Conservation (phyloP, 2,888 invertebrate genomes). For the Vesta saturnalis region DNA sequence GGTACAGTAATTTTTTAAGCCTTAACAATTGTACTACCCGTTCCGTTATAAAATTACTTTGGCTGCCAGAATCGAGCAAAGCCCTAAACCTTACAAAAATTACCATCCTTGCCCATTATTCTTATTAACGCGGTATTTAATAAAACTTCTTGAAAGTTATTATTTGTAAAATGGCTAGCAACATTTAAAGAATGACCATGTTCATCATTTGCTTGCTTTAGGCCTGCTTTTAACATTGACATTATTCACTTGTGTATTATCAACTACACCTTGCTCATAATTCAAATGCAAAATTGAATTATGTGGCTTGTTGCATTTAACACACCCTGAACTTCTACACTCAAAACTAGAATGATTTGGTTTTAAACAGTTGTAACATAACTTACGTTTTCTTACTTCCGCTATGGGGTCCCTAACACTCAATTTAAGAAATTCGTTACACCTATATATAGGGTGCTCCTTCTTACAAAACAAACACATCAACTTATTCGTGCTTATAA, state of each 20-base stretch:
- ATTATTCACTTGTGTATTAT: no score
- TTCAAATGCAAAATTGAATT: not conserved
- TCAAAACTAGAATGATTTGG: slow-evolving; percentile 3
- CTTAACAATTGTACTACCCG: no score
- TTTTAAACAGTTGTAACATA: slow-evolving; percentile 6
- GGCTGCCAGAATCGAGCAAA: not conserved
- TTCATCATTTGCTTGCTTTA: no score
- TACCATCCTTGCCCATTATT: not conserved
- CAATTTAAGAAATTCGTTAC: no score
- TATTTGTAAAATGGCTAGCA: not conserved
- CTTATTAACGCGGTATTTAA: not conserved
- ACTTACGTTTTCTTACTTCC: not conserved
- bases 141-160: not conserved
- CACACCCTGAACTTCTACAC: slow-evolving; percentile 1
- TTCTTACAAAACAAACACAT: not conserved
- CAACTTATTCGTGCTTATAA: not conserved
- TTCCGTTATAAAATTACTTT: not conserved
- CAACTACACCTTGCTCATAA: no score
- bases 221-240: no score
- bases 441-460: not conserved
- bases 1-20: no score
- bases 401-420: no score
- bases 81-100: not conserved
- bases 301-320: not conserved
- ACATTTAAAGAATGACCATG: no score